Evolutionary conservation across 37 sponge, comb jelly and placozoan species (phyloP).

Genomic region (Crambe crambe): DNA sequence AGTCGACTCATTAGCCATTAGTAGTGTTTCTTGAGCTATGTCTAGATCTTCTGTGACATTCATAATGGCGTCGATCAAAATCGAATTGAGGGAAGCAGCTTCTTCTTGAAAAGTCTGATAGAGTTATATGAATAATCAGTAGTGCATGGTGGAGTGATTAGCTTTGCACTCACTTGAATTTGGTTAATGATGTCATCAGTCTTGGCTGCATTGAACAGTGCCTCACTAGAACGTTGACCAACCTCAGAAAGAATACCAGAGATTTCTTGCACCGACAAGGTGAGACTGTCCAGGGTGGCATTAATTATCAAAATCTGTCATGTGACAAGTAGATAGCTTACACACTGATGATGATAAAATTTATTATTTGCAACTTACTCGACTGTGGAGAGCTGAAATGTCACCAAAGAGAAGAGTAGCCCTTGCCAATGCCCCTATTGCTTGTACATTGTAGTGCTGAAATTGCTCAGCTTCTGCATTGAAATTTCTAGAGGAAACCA

Average conservation of each 20-base stretch:
- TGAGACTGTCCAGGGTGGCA: not conserved
- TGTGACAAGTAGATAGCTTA: too few relatives aligned
- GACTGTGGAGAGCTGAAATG: too few relatives aligned
- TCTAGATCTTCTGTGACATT: not conserved
- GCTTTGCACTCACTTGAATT: not conserved
- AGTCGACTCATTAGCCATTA: not conserved
- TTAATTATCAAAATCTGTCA: not conserved
- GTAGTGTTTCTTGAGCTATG: not conserved
- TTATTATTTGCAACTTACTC: too few relatives aligned
- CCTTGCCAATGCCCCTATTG: too few relatives aligned
- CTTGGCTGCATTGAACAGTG: not conserved
- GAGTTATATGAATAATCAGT: too few relatives aligned
- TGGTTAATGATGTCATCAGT: not conserved
- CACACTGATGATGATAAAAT: too few relatives aligned
- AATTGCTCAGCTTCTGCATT: not conserved
- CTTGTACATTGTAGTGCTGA: too few relatives aligned
- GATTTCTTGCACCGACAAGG: not conserved
- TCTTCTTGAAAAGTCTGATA: not conserved
- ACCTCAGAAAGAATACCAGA: not conserved
- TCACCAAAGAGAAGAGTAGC: too few relatives aligned
- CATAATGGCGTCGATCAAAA: not conserved
- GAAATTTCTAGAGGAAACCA: not conserved
- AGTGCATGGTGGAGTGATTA: too few relatives aligned
- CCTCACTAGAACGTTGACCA: not conserved
- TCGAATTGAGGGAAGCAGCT: not conserved